Conservation (phyloP, 2,797 vertebrate genomes). For the Arremon brunneinucha region DNA sequence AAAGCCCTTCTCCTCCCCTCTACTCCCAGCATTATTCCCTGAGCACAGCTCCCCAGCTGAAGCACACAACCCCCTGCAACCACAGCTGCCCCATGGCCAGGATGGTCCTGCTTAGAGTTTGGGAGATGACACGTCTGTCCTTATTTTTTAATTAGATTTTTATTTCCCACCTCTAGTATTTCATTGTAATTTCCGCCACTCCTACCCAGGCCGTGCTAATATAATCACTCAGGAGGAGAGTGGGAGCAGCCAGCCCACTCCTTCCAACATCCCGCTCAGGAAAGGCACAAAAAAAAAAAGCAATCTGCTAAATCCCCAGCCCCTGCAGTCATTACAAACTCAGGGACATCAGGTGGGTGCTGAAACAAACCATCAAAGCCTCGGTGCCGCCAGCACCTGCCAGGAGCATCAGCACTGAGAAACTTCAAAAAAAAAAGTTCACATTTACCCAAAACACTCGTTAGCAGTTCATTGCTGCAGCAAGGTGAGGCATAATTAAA, state of each 20-base stretch:
- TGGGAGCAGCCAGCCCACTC: conserved; percentile 18
- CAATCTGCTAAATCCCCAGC: neutral
- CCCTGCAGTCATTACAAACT: neutral
- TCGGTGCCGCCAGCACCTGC: neutral
- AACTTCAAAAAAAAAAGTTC: neutral
- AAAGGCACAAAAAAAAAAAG: neutral
- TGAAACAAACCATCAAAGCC: neutral
- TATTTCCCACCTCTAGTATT: conserved; percentile 33
- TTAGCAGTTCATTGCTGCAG: neutral
- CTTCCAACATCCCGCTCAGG: neutral
- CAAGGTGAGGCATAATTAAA: neutral
- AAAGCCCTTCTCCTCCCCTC: neutral
- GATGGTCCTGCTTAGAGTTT: neutral
- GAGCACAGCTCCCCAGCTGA: neutral
- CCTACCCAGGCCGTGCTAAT: neutral
- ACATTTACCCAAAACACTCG: neutral
- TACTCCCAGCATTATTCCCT: neutral
- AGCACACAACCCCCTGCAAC: neutral
- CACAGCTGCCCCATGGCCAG: neutral
- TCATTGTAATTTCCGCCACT: conserved; percentile 46
- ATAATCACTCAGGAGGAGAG: neutral
- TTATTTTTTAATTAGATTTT: conserved; percentile 50
- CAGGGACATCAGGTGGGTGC: neutral
- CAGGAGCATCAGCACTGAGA: neutral
- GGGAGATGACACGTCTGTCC: neutral